Conservation (phyloP, 2,888 invertebrate species). For the Dromius quadrimaculatus region DNA sequence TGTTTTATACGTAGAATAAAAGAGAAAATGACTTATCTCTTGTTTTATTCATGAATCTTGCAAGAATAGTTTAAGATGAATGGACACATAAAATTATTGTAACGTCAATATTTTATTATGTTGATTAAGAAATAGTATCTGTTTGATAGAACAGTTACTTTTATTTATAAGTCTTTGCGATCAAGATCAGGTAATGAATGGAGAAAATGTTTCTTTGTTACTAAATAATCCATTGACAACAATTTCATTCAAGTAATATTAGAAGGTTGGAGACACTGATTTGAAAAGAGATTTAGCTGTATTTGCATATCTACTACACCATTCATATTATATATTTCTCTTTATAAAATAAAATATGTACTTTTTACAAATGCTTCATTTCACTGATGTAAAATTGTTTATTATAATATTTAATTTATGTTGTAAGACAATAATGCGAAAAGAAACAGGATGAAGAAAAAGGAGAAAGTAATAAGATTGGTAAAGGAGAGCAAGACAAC, state of each 20-base stretch:
- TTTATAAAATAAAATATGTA: too few species aligned
- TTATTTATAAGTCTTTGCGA: neutral
- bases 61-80: constrained; percentile 1
- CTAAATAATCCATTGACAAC: neutral
- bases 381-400: too few species aligned
- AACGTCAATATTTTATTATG: constrained; percentile 10
- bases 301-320: too few species aligned
- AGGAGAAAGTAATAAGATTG: too few species aligned
- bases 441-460: too few species aligned
- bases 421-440: too few species aligned
- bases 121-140: constrained; percentile 30
- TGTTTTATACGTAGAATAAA: constrained; percentile 8
- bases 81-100: constrained; percentile 27
- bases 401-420: too few species aligned
- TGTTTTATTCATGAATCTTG: constrained; percentile 34
- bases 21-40: constrained; percentile 3
- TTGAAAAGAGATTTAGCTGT: too few species aligned
- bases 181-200: neutral
- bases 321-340: too few species aligned
- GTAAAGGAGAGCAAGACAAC: too few species aligned
- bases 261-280: too few species aligned
- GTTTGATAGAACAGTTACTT: constrained; percentile 8
- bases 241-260: neutral
- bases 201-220: neutral
- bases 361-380: too few species aligned